These are phyloP conservation scores for Synanceia verrucosa DNA, from an alignment of 2,797 vertebrate species.

Conservation along the genomic window DNA sequence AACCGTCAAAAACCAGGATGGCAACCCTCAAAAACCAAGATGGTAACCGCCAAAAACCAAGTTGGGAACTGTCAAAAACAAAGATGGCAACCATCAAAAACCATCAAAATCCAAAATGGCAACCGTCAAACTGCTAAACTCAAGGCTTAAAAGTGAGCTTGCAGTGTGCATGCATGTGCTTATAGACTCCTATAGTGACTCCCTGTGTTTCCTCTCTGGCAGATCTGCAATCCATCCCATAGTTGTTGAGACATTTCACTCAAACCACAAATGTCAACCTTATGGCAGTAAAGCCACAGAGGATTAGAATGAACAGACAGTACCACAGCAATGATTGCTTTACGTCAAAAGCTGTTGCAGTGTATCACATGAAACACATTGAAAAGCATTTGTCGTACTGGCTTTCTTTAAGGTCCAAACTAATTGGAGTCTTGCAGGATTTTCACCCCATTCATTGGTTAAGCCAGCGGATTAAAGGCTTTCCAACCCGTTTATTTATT, in stretches of 20 bases:
- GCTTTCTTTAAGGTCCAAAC: constrained; percentile 1
- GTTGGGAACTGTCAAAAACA: too few species aligned
- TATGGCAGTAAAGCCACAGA: background rate
- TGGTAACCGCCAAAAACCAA: background rate
- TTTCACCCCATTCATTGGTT: constrained; percentile 4
- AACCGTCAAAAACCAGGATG: background rate
- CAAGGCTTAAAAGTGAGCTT: background rate
- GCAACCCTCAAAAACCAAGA: background rate
- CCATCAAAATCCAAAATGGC: background rate
- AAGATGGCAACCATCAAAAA: background rate
- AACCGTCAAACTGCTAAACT: background rate
- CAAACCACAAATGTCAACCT: background rate
- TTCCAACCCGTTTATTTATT: background rate
- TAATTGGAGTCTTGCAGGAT: constrained; percentile 15
- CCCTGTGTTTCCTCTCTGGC: background rate
- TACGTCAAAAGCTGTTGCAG: background rate
- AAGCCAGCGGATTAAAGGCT: constrained; percentile 35
- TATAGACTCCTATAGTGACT: background rate
- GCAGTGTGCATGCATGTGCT: background rate
- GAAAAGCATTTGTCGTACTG: background rate
- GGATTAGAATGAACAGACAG: too few species aligned
- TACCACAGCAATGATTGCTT: background rate
- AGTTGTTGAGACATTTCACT: background rate
- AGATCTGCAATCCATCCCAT: background rate
- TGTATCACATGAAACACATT: background rate